Percentiles rank a stretch among this genome's conserved stretches.
These are phyloP conservation scores for Agrochola macilenta DNA, from an alignment of 2,888 invertebrate genomes.

Conservation along the genomic window DNA sequence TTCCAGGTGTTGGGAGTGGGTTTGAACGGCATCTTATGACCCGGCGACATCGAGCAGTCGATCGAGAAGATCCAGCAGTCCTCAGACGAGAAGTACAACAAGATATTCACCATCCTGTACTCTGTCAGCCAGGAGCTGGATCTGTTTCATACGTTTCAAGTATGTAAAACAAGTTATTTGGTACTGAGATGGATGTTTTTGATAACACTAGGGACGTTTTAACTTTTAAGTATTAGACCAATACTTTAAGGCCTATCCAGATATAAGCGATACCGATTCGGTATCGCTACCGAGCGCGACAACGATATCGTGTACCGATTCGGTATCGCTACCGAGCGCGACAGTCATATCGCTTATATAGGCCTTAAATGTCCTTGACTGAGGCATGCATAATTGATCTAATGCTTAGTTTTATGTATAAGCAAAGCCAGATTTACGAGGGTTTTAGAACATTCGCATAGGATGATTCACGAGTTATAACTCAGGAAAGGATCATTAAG, in stretches of 20 bases:
- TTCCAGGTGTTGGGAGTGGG: constrained; percentile 94
- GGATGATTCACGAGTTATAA: neutral
- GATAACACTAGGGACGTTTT: neutral
- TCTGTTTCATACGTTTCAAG: constrained; percentile 91
- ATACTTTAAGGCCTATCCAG: too few species aligned
- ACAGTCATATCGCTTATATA: too few species aligned
- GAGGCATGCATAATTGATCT: neutral
- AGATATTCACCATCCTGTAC: constrained; percentile 94
- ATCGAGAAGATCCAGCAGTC: constrained; percentile 92
- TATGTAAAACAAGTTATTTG: constrained; percentile 27
- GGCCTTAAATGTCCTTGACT: neutral
- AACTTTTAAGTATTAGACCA: neutral
- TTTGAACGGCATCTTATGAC: constrained; percentile 94
- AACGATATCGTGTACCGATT: too few species aligned
- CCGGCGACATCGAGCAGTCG: constrained; percentile 93
- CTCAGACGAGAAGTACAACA: constrained; percentile 93
- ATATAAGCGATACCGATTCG: too few species aligned
- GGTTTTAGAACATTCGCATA: too few species aligned
- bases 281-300: too few species aligned
- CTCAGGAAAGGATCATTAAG: neutral
- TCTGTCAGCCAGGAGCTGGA: constrained; percentile 92
- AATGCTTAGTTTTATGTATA: neutral
- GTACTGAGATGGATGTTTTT: neutral
- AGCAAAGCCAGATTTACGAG: neutral
- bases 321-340: too few species aligned